Conservation (phyloP, 2,113 vertebrate species). For the Ctenomys sociabilis region DNA sequence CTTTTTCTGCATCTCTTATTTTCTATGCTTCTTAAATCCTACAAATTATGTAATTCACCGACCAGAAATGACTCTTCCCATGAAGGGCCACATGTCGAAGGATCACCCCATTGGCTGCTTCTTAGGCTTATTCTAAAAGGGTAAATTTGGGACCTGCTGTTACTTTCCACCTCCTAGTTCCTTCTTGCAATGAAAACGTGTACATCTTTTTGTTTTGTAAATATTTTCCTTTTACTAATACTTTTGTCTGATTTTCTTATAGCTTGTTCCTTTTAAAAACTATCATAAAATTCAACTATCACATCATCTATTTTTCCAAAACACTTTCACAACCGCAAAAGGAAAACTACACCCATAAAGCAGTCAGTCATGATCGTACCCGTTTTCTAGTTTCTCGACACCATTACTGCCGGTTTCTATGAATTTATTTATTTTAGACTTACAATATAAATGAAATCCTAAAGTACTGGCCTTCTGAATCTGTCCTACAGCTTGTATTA, state of each 20-base stretch:
- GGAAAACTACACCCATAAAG: background rate
- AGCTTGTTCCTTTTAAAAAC: background rate
- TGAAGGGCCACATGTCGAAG: too few relatives aligned
- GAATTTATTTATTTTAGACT: background rate
- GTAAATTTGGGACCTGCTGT: background rate
- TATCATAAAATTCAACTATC: background rate
- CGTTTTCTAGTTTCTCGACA: background rate
- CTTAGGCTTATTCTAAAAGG: background rate
- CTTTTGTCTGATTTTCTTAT: background rate
- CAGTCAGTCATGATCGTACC: background rate
- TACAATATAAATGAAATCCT: background rate
- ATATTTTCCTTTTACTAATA: background rate
- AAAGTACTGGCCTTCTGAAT: background rate
- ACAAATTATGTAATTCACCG: background rate
- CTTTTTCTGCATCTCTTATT: background rate
- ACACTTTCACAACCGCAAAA: background rate
- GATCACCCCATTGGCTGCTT: background rate
- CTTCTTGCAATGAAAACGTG: background rate
- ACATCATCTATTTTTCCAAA: background rate
- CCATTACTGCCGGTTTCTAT: background rate
- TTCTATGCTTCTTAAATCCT: background rate
- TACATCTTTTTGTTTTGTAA: background rate
- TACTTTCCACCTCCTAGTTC: too few relatives aligned
- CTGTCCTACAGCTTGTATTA: background rate
- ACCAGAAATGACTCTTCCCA: background rate